Evolutionary conservation across 64 coral and sea anemone genomes (phyloP).

Genomic region (Actinia tenebrosa): DNA sequence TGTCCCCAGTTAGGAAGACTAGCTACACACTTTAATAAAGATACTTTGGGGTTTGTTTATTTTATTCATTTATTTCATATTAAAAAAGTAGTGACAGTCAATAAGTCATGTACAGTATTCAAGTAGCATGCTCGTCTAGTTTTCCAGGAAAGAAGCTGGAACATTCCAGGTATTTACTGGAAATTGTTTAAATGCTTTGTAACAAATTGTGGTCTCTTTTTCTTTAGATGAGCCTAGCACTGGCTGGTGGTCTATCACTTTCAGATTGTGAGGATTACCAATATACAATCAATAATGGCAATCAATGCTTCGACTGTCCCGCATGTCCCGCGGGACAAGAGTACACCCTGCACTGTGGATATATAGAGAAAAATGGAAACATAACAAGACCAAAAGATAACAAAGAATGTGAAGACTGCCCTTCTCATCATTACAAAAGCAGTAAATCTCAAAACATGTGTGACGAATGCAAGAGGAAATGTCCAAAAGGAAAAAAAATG

Average conservation of each 20-base stretch:
- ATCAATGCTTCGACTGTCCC: neutral
- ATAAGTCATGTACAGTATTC: no score
- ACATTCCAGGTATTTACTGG: no score
- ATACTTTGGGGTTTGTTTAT: no score
- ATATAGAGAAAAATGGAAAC: neutral
- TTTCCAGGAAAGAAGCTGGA: no score
- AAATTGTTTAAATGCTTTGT: neutral
- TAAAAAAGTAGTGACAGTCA: no score
- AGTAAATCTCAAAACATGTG: neutral
- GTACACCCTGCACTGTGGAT: conserved; percentile 6
- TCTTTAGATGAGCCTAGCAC: neutral
- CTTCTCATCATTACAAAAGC: neutral
- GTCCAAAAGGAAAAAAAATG: neutral
- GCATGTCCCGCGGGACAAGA: conserved; percentile 10
- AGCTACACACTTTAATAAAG: no score
- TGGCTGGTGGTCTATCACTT: neutral
- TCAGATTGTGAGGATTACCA: neutral
- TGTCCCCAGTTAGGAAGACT: no score
- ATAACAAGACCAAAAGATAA: neutral
- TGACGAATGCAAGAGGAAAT: neutral
- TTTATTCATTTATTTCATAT: no score
- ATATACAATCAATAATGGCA: neutral
- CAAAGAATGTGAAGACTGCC: neutral
- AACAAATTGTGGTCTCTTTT: neutral
- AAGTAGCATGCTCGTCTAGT: no score